These are phyloP conservation scores for Dione juno DNA, from an alignment of 2,888 invertebrate genomes.

Conservation along the genomic window DNA sequence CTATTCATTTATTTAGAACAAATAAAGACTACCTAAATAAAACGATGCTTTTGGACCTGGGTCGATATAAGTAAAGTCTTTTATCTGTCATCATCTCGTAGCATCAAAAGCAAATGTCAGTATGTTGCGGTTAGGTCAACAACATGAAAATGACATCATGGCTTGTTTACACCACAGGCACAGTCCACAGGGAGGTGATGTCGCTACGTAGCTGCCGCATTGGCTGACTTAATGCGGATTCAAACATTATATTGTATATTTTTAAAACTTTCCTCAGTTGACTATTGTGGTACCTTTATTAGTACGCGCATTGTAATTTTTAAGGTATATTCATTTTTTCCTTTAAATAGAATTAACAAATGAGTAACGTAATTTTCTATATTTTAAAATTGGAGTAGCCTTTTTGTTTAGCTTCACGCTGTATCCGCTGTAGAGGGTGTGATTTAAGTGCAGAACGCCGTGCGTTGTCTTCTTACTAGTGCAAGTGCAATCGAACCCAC, in stretches of 20 bases:
- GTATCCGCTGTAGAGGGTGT: no score
- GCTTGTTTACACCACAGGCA: constrained; percentile 66
- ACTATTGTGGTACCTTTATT: background rate
- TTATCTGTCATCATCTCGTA: constrained; percentile 33
- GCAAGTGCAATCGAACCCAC: no score
- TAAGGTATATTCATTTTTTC: no score
- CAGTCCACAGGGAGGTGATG: constrained; percentile 55
- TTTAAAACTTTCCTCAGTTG: background rate
- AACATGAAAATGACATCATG: constrained; percentile 77
- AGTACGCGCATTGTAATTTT: background rate
- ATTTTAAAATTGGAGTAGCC: no score
- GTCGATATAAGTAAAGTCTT: constrained; percentile 24
- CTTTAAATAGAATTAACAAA: no score
- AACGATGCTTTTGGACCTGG: background rate
- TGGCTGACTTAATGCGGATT: constrained; percentile 60
- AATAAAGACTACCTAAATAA: background rate
- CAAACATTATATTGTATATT: constrained; percentile 16
- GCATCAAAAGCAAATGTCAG: constrained; percentile 32
- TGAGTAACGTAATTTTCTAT: no score
- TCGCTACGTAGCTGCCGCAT: constrained; percentile 60
- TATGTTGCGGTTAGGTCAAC: constrained; percentile 67
- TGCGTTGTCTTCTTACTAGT: no score
- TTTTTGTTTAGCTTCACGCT: no score
- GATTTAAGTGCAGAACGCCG: no score
- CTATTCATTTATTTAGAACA: background rate